Evolutionary conservation across 2,888 invertebrate genomes (phyloP).

Genomic region (Macrosoma leucophasiata): DNA sequence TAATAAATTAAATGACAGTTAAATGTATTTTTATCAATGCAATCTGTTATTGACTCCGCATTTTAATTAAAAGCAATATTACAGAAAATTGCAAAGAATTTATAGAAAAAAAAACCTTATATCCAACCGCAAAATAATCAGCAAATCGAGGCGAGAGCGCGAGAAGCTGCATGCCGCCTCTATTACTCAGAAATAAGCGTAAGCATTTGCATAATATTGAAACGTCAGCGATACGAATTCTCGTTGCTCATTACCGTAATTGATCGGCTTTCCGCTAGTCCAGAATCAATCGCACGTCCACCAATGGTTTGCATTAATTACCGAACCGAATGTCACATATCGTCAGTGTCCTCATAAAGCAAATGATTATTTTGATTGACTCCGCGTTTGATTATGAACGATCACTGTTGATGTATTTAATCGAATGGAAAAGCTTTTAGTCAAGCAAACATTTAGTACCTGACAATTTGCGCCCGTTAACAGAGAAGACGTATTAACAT

Average conservation of each 20-base stretch:
- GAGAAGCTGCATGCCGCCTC: constrained; percentile 27
- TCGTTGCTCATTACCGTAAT: constrained; percentile 70
- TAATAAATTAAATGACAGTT: too few relatives aligned
- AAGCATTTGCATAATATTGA: constrained; percentile 64
- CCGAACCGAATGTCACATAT: constrained; percentile 61
- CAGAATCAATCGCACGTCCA: constrained; percentile 64
- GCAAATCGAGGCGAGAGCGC: constrained; percentile 16
- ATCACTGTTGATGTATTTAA: constrained; percentile 27
- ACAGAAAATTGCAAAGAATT: too few relatives aligned
- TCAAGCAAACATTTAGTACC: constrained; percentile 22
- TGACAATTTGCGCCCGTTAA: constrained; percentile 21
- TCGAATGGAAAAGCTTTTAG: constrained; percentile 28
- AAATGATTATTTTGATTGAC: constrained; percentile 64
- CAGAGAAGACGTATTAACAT: constrained; percentile 19
- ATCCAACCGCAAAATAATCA: constrained; percentile 24
- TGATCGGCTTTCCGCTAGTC: constrained; percentile 68
- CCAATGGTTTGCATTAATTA: constrained; percentile 74
- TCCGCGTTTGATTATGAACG: constrained; percentile 35
- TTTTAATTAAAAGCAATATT: too few relatives aligned
- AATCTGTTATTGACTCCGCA: too few relatives aligned
- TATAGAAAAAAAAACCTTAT: too few relatives aligned
- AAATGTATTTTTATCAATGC: too few relatives aligned
- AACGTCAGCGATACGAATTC: constrained; percentile 66
- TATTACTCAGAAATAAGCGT: constrained; percentile 50
- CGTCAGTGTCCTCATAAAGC: constrained; percentile 44